Evolutionary conservation across 1,140 invertebrate species (phyloP).

Genomic region (Atta cephalotes): DNA sequence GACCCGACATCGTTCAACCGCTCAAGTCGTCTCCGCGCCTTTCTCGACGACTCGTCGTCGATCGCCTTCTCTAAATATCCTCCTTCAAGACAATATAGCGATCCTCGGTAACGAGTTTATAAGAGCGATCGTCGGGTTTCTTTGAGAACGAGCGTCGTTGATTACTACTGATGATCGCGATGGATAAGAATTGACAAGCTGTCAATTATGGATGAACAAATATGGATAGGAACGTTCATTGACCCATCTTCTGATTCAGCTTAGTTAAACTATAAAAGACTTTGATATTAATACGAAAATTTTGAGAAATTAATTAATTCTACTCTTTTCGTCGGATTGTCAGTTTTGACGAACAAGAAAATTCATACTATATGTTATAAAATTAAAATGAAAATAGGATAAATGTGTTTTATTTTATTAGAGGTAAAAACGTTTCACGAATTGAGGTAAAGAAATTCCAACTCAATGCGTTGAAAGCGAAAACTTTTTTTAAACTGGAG

Average conservation of each 20-base stretch:
- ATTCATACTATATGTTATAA: not conserved
- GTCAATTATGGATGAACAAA: not conserved
- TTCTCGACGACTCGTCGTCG: conserved; percentile 43
- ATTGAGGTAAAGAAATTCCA: not conserved
- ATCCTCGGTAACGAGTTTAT: conserved; percentile 55
- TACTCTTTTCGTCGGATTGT: not conserved
- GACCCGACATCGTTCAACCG: conserved; percentile 69
- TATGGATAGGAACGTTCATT: not conserved
- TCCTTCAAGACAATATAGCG: conserved; percentile 29
- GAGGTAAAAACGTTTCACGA: not conserved
- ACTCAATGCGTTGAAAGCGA: not conserved
- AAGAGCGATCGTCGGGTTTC: conserved; percentile 35
- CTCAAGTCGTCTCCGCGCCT: conserved; percentile 47
- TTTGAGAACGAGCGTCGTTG: not conserved
- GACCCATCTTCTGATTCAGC: not conserved
- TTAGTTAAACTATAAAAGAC: too few species aligned
- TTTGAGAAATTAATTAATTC: conserved; percentile 9
- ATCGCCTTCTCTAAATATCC: conserved; percentile 52
- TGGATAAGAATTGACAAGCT: not conserved
- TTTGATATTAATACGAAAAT: not conserved
- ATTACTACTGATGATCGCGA: not conserved
- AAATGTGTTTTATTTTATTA: not conserved
- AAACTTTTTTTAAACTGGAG: not conserved
- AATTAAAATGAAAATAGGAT: conserved; percentile 1
- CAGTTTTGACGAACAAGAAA: not conserved